Evolutionary conservation across 1,140 invertebrate species (phyloP).

Genomic region (Tetramorium alpestre): DNA sequence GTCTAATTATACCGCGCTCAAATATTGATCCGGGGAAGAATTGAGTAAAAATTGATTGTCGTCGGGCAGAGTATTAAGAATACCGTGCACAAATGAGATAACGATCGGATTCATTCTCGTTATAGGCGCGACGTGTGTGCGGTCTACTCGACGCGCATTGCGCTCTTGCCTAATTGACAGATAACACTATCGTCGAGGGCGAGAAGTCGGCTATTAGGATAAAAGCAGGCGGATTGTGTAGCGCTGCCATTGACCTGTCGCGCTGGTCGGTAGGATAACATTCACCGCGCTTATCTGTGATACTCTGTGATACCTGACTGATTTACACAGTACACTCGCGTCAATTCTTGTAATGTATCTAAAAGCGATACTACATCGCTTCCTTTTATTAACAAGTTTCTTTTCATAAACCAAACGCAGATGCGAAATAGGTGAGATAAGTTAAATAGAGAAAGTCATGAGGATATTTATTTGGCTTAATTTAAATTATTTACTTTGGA

Average conservation of each 20-base stretch:
- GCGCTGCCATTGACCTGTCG: conserved; percentile 53
- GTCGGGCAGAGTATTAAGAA: neutral
- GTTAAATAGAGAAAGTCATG: neutral
- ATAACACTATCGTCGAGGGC: conserved; percentile 48
- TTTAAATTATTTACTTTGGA: neutral
- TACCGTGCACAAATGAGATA: neutral
- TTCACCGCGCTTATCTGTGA: neutral
- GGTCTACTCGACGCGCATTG: neutral
- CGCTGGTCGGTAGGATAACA: conserved; percentile 8
- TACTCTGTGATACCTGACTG: neutral
- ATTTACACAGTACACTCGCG: neutral
- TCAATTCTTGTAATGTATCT: neutral
- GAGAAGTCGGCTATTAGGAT: conserved; percentile 39
- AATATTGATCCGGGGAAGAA: neutral
- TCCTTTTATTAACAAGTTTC: neutral
- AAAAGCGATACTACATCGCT: neutral
- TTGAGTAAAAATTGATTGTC: neutral
- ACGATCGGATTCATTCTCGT: neutral
- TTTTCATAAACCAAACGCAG: neutral
- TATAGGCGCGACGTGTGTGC: neutral
- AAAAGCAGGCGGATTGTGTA: conserved; percentile 24
- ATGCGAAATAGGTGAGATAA: neutral
- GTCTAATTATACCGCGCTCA: neutral
- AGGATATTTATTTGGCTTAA: neutral
- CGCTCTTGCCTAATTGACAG: conserved; percentile 39